phyloP scores from a whole-genome alignment of 1,140 invertebrate species.

The Micrasema longulum region DNA sequence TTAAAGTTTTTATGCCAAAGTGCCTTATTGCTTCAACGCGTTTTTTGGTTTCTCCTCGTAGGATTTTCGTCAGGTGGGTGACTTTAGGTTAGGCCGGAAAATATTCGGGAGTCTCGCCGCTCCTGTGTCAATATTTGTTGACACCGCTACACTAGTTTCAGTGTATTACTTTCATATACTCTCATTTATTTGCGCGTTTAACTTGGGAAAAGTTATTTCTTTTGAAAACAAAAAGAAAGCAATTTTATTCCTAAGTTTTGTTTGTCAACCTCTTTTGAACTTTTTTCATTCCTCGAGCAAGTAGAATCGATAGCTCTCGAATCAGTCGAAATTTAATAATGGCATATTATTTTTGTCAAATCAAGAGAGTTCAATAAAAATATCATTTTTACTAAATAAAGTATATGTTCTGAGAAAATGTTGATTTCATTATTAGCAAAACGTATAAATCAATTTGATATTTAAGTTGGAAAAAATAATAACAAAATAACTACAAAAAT shows the following conservation, averaged over 20 bases:
- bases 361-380: too few species aligned
- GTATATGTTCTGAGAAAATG: too few species aligned
- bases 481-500: too few species aligned
- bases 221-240: conserved; percentile 26
- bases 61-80: conserved; percentile 27
- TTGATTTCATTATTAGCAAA: too few species aligned
- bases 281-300: too few species aligned
- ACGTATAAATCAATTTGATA: too few species aligned
- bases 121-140: conserved; percentile 33
- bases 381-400: too few species aligned
- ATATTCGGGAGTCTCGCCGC: conserved; percentile 13
- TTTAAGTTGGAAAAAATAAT: too few species aligned
- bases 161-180: conserved; percentile 21
- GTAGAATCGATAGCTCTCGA: too few species aligned
- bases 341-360: too few species aligned
- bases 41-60: not conserved
- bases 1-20: not conserved
- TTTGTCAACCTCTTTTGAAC: too few species aligned
- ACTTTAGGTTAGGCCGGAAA: conserved; percentile 18
- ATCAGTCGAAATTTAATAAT: too few species aligned
- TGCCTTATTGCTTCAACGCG: not conserved
- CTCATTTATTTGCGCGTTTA: conserved; percentile 26
- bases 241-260: conserved; percentile 13
- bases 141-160: conserved; percentile 25
- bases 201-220: conserved; percentile 12